Conservation (phyloP, 2,113 vertebrate species). For the Apteryx owenii region DNA sequence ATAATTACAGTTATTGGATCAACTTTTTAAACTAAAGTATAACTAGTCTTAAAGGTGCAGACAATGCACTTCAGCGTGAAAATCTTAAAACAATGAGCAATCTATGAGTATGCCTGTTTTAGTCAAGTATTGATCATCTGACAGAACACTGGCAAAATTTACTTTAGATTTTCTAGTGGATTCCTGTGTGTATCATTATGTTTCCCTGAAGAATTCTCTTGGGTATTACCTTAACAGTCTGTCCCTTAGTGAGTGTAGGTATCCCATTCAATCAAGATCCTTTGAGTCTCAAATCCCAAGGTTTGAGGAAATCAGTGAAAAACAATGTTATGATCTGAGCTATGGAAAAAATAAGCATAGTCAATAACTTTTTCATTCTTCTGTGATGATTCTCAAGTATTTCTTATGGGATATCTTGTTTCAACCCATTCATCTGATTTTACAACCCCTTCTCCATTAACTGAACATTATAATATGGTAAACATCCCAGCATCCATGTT, state of each 20-base stretch:
- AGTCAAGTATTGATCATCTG: neutral
- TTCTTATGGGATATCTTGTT: neutral
- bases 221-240: neutral
- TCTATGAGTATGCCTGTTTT: neutral
- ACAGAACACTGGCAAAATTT: neutral
- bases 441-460: neutral
- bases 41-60: neutral
- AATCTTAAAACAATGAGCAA: neutral
- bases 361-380: neutral
- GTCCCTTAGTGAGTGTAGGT: neutral
- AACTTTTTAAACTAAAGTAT: neutral
- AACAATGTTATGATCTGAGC: neutral
- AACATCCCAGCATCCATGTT: neutral
- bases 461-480: neutral
- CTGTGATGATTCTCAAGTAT: neutral
- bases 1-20: fast-evolving
- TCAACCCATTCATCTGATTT: neutral
- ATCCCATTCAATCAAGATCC: neutral
- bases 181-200: neutral
- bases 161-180: neutral
- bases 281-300: neutral
- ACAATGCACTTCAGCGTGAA: neutral
- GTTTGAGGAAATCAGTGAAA: neutral
- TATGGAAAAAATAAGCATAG: neutral
- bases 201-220: neutral